Conservation (phyloP, 2,797 vertebrate species). For the Leuciscus waleckii region DNA sequence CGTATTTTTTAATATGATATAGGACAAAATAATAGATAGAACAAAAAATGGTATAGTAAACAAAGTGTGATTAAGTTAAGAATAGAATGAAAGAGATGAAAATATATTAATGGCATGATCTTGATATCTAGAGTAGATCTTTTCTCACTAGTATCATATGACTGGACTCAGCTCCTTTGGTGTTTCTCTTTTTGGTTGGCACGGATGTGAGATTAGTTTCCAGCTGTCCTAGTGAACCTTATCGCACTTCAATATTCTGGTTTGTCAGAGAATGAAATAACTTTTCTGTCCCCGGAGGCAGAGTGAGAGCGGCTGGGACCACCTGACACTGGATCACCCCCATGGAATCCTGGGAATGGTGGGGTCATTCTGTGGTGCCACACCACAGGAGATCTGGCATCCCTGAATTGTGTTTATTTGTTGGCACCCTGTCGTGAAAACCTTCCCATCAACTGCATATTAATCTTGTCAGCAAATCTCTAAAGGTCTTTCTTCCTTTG, state of each 20-base stretch:
- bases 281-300: constrained; percentile 68
- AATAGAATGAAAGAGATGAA: constrained; percentile 29
- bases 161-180: constrained; percentile 66
- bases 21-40: background rate
- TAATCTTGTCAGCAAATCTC: constrained; percentile 89
- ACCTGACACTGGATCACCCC: constrained; percentile 75
- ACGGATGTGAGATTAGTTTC: constrained; percentile 73
- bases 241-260: constrained; percentile 67
- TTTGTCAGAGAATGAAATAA: constrained; percentile 75
- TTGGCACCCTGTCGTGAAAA: constrained; percentile 92
- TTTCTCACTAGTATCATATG: constrained; percentile 77
- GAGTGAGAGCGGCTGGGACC: constrained; percentile 66
- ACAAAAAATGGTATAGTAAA: background rate
- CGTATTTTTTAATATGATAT: background rate
- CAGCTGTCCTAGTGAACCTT: constrained; percentile 75
- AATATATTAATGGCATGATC: constrained; percentile 41
- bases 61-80: constrained; percentile 17
- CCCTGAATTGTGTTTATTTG: constrained; percentile 95
- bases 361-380: constrained; percentile 66
- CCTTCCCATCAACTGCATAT: constrained; percentile 89
- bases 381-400: constrained; percentile 74
- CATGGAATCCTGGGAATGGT: constrained; percentile 76
- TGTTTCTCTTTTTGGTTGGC: constrained; percentile 66
- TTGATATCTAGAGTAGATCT: constrained; percentile 68
- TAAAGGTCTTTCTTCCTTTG: constrained; percentile 71